phyloP scores from a whole-genome alignment of 2,888 invertebrate species.

The Tanytarsus gracilentus region DNA sequence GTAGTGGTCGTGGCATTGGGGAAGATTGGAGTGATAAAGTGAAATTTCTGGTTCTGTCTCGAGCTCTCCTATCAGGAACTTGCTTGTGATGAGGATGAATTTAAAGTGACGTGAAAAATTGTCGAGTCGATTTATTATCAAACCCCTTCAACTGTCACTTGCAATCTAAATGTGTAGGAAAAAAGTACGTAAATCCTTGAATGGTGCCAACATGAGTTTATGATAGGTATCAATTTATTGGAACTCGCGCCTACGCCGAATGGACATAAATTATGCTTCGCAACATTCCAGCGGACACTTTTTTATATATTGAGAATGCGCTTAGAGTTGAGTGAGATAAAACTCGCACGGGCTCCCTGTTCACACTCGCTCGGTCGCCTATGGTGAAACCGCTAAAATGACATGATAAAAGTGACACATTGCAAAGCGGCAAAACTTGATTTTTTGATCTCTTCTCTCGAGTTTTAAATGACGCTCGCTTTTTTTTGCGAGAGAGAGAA shows the following conservation, averaged over 20 bases:
- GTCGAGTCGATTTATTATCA: background rate
- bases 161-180: background rate
- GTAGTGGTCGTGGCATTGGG: constrained; percentile 12
- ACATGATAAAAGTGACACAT: constrained; percentile 1
- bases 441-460: background rate
- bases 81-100: background rate
- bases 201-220: background rate
- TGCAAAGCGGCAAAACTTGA: background rate
- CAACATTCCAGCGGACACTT: background rate
- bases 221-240: constrained; percentile 17
- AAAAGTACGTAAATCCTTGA: constrained; percentile 8
- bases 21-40: background rate
- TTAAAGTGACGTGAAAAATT: background rate
- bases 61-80: background rate
- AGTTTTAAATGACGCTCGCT: background rate
- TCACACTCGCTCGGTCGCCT: constrained; percentile 23
- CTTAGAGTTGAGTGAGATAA: background rate
- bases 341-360: constrained; percentile 20
- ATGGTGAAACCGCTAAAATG: constrained; percentile 8
- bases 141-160: background rate
- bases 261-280: constrained; percentile 22
- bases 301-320: no score
- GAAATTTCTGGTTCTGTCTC: constrained; percentile 13
- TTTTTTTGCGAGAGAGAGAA: no score
- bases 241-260: background rate